A percentile compares a stretch with the other conserved stretches of the same genome.
phyloP scores from a whole-genome alignment of 1,140 invertebrate species.

The Ceratosolen solmsi region DNA sequence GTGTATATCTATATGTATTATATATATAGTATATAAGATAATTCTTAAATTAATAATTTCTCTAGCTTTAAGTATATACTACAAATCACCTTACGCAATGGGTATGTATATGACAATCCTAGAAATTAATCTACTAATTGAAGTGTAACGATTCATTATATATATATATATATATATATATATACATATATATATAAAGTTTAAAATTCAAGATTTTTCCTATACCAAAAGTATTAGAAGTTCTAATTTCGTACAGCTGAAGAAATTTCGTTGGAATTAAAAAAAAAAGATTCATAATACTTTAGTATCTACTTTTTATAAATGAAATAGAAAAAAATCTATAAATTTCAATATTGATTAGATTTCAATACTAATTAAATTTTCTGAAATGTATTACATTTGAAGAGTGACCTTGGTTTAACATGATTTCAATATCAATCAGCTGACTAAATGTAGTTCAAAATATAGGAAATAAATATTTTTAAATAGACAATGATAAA shows the following conservation, averaged over 20 bases:
- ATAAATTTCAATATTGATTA: background rate
- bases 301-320: background rate
- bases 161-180: background rate
- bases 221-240: background rate
- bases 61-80: background rate
- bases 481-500: background rate
- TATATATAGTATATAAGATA: background rate
- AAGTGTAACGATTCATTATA: slow-evolving; percentile 13
- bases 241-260: background rate
- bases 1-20: background rate
- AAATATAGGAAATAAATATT: too few relatives aligned
- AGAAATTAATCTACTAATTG: too few relatives aligned
- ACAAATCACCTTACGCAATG: slow-evolving; percentile 34
- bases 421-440: too few relatives aligned
- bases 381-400: too few relatives aligned
- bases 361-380: too few relatives aligned
- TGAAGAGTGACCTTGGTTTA: too few relatives aligned
- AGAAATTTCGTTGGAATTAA: background rate
- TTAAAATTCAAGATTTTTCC: background rate
- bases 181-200: background rate
- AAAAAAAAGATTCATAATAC: background rate
- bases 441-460: too few relatives aligned
- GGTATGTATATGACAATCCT: background rate
- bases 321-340: background rate
- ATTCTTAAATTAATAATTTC: slow-evolving; percentile 26